These are phyloP conservation scores for Smittia aterrima DNA, from an alignment of 2,888 invertebrate genomes.

Conservation along the genomic window DNA sequence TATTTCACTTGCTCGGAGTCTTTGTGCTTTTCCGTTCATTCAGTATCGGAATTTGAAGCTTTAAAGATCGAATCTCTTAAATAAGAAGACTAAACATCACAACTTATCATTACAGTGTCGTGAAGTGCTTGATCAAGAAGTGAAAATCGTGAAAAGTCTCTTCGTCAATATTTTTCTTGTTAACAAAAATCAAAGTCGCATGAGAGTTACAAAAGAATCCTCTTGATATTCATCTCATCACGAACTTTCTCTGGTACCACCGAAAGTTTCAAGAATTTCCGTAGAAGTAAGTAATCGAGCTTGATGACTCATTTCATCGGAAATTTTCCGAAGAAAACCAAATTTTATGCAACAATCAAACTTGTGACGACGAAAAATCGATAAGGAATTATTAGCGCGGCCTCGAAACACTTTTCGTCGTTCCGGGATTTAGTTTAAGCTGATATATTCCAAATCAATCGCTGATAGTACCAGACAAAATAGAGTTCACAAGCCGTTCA, in stretches of 20 bases:
- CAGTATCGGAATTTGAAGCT: no score
- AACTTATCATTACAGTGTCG: no score
- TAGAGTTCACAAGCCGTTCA: background rate
- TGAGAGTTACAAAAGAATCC: background rate
- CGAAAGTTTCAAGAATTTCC: slow-evolving; percentile 16
- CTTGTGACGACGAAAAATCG: slow-evolving; percentile 16
- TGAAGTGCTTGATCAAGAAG: no score
- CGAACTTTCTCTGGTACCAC: background rate
- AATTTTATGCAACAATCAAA: background rate
- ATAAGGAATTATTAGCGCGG: background rate
- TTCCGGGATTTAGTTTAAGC: background rate
- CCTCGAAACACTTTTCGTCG: background rate
- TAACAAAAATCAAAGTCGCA: background rate
- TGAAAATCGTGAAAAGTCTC: background rate
- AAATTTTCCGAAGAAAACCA: background rate
- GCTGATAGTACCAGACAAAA: background rate
- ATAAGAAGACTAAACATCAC: no score
- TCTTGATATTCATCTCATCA: background rate
- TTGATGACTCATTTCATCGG: background rate
- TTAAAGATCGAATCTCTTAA: no score
- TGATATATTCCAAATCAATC: background rate
- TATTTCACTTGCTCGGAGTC: no score
- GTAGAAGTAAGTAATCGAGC: slow-evolving; percentile 13
- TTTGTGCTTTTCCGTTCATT: no score
- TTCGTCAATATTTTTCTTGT: background rate